A percentile compares a stretch with the other conserved stretches of the same genome.
phyloP scores from a whole-genome alignment of 2,113 vertebrate species.

The Charadrius vociferus region DNA sequence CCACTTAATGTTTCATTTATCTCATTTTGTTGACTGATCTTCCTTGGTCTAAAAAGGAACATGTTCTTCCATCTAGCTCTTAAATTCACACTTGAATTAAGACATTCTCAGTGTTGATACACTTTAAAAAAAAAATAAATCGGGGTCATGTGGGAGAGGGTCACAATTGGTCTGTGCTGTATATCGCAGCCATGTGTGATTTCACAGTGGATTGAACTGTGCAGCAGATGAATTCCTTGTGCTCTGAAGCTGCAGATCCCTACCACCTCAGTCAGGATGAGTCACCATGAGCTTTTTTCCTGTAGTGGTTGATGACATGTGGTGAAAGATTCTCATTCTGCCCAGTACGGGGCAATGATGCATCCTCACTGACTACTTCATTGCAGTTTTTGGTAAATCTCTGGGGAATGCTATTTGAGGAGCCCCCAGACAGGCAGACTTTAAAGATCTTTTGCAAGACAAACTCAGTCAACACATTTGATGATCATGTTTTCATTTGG shows the following conservation, averaged over 20 bases:
- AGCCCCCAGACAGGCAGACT: background rate
- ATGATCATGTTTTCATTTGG: background rate
- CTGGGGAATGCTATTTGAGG: background rate
- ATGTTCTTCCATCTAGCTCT: background rate
- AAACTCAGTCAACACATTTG: background rate
- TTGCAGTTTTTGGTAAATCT: background rate
- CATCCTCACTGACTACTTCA: background rate
- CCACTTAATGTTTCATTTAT: background rate
- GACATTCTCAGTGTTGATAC: background rate
- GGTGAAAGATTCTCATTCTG: background rate
- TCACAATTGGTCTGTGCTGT: background rate
- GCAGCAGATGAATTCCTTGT: background rate
- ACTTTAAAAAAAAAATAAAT: background rate
- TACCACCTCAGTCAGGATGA: background rate
- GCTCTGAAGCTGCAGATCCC: background rate
- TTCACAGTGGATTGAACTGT: background rate
- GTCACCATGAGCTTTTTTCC: background rate
- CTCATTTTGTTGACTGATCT: background rate
- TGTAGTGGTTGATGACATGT: background rate
- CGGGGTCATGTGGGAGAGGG: background rate
- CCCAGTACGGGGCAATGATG: background rate
- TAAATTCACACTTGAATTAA: background rate
- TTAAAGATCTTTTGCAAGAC: background rate
- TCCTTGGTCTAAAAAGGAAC: background rate
- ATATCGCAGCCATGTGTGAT: background rate